Conservation (phyloP, 2,113 vertebrate genomes). For the Anolis carolinensis region DNA sequence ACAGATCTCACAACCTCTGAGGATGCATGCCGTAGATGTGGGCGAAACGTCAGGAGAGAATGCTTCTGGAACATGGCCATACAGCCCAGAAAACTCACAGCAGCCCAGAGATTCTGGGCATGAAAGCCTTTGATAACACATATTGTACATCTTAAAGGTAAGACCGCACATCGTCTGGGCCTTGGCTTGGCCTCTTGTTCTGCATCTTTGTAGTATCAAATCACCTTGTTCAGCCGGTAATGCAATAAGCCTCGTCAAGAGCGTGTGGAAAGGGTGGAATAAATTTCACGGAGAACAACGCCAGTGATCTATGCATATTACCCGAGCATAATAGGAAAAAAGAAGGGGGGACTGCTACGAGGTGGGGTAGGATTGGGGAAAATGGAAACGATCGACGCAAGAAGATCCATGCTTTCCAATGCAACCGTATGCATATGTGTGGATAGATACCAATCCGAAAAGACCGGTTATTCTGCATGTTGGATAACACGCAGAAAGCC, state of each 20-base stretch:
- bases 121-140: too few species aligned
- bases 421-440: constrained; percentile 44
- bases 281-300: constrained; percentile 81
- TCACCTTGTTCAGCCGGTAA: constrained; percentile 75
- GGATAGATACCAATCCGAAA: constrained; percentile 63
- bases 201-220: constrained; percentile 67
- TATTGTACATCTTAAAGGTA: background rate
- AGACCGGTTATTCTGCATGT: constrained; percentile 56
- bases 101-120: too few species aligned
- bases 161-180: constrained; percentile 31
- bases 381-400: constrained; percentile 80
- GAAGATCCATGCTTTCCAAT: constrained; percentile 73
- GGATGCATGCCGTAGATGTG: too few species aligned
- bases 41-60: too few species aligned
- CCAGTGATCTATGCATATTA: constrained; percentile 78
- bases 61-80: too few species aligned
- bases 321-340: constrained; percentile 78
- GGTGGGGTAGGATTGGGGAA: constrained; percentile 55
- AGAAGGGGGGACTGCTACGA: constrained; percentile 40
- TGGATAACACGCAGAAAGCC: constrained; percentile 24
- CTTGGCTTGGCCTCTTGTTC: constrained; percentile 54
- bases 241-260: constrained; percentile 76
- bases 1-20: too few species aligned
- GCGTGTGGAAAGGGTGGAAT: constrained; percentile 72
- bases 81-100: too few species aligned